Base-by-base conservation (phyloP, 1,140 invertebrate species). In the Phymastichus coffea region DNA sequence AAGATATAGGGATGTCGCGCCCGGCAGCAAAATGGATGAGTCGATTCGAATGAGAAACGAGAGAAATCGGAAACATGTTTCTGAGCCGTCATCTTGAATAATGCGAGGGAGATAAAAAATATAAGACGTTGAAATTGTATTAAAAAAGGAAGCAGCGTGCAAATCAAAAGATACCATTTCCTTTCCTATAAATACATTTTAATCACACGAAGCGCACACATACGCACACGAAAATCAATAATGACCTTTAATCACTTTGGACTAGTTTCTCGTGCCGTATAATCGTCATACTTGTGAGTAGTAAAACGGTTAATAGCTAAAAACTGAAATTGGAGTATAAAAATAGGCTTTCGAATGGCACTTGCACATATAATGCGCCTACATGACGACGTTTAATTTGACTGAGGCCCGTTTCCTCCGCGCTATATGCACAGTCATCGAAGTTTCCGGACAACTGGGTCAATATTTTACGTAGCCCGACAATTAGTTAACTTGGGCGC, bases 351-450 rank as follows among this genome's bases (percentile, higher is more conserved):
- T n/a, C n/a, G n/a, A n/a, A n/a, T n/a, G n/a, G n/a, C n/a, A n/a
- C n/a, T n/a, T n/a, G n/a, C n/a, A n/a, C n/a, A n/a, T n/a, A n/a
- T n/a, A n/a, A n/a, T n/a, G n/a, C n/a, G n/a, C n/a, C n/a, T n/a
- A n/a, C n/a, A n/a, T n/a, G n/a, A n/a, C n/a, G n/a, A 43, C 43
- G 53, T 56, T 56, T 56, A 56, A 56, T 56, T 56, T 56, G 53
- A 56, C 53, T 56, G 53, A 56, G 41, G 7, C 28, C 41, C 41
- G 15, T n/a, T n/a, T n/a, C n/a, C n/a, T n/a, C n/a, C n/a, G n/a
- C n/a, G n/a, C n/a, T n/a, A n/a, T n/a, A n/a, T n/a, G n/a, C n/a
- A n/a, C n/a, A n/a, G n/a, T n/a, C n/a, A 14, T 38, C 52, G 28
- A 46, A 56, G 43, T 46, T 56, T 56, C 53, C 43, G 41, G 53